A percentile compares a stretch with the other conserved stretches of the same genome.
Conservation (phyloP, 2,888 invertebrate species). For the Calameuta idolon region DNA sequence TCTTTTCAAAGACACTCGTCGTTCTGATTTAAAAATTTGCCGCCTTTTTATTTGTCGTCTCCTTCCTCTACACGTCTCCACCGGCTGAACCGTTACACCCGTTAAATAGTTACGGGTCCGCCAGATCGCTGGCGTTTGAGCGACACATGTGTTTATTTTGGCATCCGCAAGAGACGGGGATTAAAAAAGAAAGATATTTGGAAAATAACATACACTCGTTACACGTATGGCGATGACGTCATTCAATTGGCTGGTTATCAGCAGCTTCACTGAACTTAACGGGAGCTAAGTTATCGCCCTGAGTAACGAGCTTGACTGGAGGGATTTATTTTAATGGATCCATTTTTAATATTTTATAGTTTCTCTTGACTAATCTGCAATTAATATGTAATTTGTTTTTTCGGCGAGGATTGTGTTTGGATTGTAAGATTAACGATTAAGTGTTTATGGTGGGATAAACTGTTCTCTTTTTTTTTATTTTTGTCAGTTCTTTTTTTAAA, state of each 20-base stretch:
- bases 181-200: neutral
- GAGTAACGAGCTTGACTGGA: neutral
- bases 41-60: conserved; percentile 1
- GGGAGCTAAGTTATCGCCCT: neutral
- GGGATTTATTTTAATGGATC: neutral
- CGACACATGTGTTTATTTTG: conserved; percentile 16
- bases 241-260: neutral
- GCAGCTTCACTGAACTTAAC: neutral
- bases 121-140: conserved; percentile 14
- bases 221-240: neutral
- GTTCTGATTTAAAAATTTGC: neutral
- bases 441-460: neutral
- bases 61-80: neutral
- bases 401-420: neutral
- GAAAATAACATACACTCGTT: neutral
- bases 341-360: neutral
- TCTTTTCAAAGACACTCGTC: conserved; percentile 5
- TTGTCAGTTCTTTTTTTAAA: too few relatives aligned
- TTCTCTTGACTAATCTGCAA: neutral
- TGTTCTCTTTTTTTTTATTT: too few relatives aligned
- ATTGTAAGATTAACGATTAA: neutral
- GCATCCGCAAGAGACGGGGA: neutral
- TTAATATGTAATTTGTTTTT: neutral
- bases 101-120: conserved; percentile 45
- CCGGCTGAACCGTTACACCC: neutral